A percentile compares a stretch with the other conserved stretches of the same genome.
Evolutionary conservation across 2,888 invertebrate species (phyloP).

Genomic region (Seladonia tumulorum): DNA sequence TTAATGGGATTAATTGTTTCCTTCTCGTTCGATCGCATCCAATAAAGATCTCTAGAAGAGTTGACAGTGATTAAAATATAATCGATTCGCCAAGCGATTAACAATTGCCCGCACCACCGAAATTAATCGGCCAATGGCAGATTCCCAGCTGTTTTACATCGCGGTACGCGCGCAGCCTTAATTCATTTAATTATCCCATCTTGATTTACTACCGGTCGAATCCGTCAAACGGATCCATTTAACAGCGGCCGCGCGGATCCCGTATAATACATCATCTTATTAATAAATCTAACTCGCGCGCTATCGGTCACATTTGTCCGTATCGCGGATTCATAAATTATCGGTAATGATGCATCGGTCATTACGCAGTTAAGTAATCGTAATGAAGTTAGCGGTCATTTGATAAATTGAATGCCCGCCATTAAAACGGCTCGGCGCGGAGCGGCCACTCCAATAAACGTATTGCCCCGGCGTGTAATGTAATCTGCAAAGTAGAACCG

Average conservation of each 20-base stretch:
- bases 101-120: background rate
- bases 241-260: background rate
- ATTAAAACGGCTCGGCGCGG: conserved; percentile 10
- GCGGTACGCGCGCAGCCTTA: background rate
- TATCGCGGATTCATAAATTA: background rate
- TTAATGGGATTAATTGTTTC: background rate
- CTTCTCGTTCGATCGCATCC: background rate
- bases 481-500: conserved; percentile 18
- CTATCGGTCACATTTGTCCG: background rate
- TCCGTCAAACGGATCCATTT: background rate
- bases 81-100: background rate
- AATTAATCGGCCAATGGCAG: background rate
- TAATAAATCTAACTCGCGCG: background rate
- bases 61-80: background rate
- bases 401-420: conserved; percentile 21
- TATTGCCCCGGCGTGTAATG: conserved; percentile 18
- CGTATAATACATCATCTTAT: background rate
- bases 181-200: background rate
- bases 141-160: background rate
- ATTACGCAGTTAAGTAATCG: conserved; percentile 18
- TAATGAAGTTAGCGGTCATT: conserved; percentile 12
- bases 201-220: background rate
- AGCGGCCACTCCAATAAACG: conserved; percentile 14
- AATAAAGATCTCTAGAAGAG: background rate
- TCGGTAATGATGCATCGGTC: background rate